Conservation (phyloP, 2,797 vertebrate genomes). For the Rhinichthys osculus region DNA sequence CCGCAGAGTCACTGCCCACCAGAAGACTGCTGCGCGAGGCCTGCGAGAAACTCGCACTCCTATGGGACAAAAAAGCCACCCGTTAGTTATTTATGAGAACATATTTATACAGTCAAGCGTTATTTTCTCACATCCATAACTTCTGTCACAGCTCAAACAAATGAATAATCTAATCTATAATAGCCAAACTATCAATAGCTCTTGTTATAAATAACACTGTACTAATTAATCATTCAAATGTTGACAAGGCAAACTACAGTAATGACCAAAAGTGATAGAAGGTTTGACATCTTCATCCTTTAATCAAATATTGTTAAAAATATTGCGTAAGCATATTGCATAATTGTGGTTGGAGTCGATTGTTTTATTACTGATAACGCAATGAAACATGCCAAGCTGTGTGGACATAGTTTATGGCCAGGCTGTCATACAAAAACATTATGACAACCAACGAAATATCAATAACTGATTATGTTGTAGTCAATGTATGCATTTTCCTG, state of each 20-base stretch:
- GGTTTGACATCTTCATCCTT: background rate
- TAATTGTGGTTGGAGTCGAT: background rate
- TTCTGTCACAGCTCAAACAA: background rate
- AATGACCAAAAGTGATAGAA: background rate
- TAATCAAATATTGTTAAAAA: background rate
- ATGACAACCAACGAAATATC: background rate
- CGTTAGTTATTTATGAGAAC: background rate
- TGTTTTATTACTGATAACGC: background rate
- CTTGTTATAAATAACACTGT: background rate
- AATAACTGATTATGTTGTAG: background rate
- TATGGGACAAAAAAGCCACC: conserved; percentile 64
- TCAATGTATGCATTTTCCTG: background rate
- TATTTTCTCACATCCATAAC: background rate
- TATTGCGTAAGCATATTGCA: background rate
- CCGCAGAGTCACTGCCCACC: conserved; percentile 86
- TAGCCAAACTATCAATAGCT: background rate
- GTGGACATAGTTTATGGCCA: background rate
- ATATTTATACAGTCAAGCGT: background rate
- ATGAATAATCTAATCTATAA: background rate
- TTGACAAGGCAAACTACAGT: background rate
- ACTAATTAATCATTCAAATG: conserved; percentile 7
- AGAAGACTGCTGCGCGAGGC: conserved; percentile 86
- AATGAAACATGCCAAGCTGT: background rate
- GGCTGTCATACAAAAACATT: background rate
- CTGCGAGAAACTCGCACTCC: conserved; percentile 98